These are phyloP conservation scores for Thunnus albacares DNA, from an alignment of 2,797 vertebrate genomes.

Conservation along the genomic window DNA sequence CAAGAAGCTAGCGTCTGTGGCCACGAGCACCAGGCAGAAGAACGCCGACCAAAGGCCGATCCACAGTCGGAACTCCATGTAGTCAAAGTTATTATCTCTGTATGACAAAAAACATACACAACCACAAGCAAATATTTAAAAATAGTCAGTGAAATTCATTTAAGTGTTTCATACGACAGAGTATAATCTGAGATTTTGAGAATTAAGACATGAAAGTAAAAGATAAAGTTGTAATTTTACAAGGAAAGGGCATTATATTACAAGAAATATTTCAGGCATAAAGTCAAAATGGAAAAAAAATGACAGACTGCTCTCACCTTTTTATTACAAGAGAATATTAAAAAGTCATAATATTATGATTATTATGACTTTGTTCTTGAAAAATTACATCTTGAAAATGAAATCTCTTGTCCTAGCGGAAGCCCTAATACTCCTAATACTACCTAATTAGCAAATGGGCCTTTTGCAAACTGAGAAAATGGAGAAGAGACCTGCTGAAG, in stretches of 20 bases:
- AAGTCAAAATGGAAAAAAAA: background rate
- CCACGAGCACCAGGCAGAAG: constrained; percentile 93
- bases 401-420: no score
- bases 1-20: constrained; percentile 96
- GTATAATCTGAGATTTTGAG: no score
- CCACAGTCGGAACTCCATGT: constrained; percentile 98
- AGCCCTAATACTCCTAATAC: background rate
- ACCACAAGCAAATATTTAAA: background rate
- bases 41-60: constrained; percentile 98
- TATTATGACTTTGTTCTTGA: no score
- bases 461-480: background rate
- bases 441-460: no score
- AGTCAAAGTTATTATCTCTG: constrained; percentile 94
- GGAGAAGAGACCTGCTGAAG: constrained; percentile 93
- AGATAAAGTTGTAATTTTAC: no score
- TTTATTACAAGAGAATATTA: no score
- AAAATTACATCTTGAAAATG: no score
- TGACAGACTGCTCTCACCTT: background rate
- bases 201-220: no score
- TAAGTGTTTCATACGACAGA: background rate
- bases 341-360: no score
- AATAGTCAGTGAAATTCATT: background rate
- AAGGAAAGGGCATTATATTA: no score
- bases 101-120: background rate
- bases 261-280: background rate